phyloP scores from a whole-genome alignment of 2,113 vertebrate genomes.

The Nematolebias whitei region DNA sequence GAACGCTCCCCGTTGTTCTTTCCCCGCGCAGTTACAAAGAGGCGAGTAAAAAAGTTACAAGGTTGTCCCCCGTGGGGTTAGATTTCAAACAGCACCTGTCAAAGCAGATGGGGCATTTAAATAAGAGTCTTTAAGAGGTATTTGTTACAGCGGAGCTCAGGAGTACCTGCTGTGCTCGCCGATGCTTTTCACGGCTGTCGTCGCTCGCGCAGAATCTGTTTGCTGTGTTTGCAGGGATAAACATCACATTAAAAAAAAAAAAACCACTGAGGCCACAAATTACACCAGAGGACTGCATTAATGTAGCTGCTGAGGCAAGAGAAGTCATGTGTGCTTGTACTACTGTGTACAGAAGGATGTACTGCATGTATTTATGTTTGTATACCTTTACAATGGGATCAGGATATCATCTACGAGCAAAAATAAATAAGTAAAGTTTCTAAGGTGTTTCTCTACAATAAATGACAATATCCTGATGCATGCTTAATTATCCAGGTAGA shows the following conservation, averaged over 20 bases:
- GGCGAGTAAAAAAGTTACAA: conserved; percentile 80
- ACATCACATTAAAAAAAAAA: conserved; percentile 72
- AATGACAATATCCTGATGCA: no score
- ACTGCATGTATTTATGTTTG: conserved; percentile 3
- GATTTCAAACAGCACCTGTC: conserved; percentile 83
- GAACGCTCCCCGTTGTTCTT: conserved; percentile 72
- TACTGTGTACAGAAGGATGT: conserved; percentile 5
- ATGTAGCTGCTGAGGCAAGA: conserved; percentile 66
- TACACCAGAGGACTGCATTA: conserved; percentile 72
- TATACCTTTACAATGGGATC: background rate
- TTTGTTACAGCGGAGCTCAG: conserved; percentile 75
- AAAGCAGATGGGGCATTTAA: conserved; percentile 85
- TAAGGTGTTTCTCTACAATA: no score
- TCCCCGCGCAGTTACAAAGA: conserved; percentile 75
- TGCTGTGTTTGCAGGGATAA: conserved; percentile 73
- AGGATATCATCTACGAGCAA: background rate
- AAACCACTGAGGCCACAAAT: conserved; percentile 73
- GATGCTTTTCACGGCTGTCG: conserved; percentile 77
- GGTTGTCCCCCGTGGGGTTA: conserved; percentile 81
- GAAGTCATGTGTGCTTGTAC: conserved; percentile 44
- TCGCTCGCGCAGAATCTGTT: conserved; percentile 74
- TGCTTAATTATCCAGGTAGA: no score
- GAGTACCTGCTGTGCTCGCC: conserved; percentile 82
- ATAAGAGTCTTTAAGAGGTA: conserved; percentile 81
- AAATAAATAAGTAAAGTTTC: no score